A percentile compares a stretch with the other conserved stretches of the same genome.
phyloP scores from a whole-genome alignment of 2,888 invertebrate species.

The Hydroisotoma schaefferi region DNA sequence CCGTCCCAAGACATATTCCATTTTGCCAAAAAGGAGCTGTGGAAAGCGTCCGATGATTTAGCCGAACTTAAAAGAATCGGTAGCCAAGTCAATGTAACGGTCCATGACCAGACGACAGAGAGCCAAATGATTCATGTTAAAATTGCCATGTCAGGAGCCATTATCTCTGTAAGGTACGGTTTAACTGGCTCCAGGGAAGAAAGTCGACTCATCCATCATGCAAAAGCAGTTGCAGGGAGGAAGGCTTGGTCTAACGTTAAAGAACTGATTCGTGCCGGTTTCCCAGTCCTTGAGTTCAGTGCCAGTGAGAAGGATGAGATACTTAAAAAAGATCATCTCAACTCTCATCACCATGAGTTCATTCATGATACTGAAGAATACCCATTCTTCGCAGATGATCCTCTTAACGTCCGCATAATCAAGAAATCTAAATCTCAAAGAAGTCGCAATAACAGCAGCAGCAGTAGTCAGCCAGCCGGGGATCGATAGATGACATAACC shows the following conservation, averaged over 20 bases:
- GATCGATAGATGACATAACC: slow-evolving; percentile 8
- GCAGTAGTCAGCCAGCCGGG: not conserved
- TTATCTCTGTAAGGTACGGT: slow-evolving; percentile 91
- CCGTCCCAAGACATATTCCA: slow-evolving; percentile 88
- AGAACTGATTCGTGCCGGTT: slow-evolving; percentile 73
- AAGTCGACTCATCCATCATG: slow-evolving; percentile 83
- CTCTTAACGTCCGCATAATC: slow-evolving; percentile 85
- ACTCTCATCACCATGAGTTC: slow-evolving; percentile 86
- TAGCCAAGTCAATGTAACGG: slow-evolving; percentile 85
- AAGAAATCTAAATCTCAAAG: slow-evolving; percentile 54
- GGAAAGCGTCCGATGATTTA: slow-evolving; percentile 83
- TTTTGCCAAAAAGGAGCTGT: slow-evolving; percentile 86
- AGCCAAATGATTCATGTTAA: slow-evolving; percentile 61
- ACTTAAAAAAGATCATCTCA: slow-evolving; percentile 73
- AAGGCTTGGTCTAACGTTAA: slow-evolving; percentile 93
- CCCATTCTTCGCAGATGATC: slow-evolving; percentile 92
- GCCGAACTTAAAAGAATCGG: slow-evolving; percentile 83
- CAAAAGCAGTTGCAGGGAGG: slow-evolving; percentile 76
- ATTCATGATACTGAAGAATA: slow-evolving; percentile 84
- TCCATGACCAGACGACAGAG: slow-evolving; percentile 63
- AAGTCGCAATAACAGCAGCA: slow-evolving; percentile 13
- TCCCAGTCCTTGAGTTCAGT: slow-evolving; percentile 78
- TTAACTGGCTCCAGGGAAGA: slow-evolving; percentile 86
- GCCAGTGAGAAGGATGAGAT: slow-evolving; percentile 85
- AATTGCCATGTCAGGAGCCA: slow-evolving; percentile 84